Evolutionary conservation across 2,888 invertebrate species (phyloP).

Genomic region (Rhamphomyia laevipes): DNA sequence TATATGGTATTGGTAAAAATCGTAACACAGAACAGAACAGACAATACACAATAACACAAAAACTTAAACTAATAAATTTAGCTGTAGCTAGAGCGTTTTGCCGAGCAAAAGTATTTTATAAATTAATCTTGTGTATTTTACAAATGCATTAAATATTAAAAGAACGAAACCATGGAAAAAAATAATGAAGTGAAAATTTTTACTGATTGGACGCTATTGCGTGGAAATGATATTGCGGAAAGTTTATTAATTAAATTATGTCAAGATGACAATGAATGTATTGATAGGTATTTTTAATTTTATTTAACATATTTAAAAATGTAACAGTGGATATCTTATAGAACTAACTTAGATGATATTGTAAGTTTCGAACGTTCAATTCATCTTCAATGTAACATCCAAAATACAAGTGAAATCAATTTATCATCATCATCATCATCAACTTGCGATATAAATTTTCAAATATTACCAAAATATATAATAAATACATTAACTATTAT

Average conservation of each 20-base stretch:
- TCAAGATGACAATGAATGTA: slow-evolving; percentile 25
- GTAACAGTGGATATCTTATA: slow-evolving; percentile 13
- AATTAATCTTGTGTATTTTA: too few species aligned
- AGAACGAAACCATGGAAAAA: too few species aligned
- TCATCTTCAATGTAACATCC: slow-evolving; percentile 15
- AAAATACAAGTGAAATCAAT: slow-evolving; percentile 2
- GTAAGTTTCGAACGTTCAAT: slow-evolving; percentile 25
- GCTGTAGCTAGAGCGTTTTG: too few species aligned
- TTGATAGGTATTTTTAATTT: slow-evolving; percentile 11
- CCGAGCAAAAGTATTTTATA: too few species aligned
- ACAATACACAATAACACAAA: too few species aligned
- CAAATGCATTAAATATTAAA: too few species aligned
- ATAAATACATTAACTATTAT: slow-evolving; percentile 27
- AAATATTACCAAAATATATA: slow-evolving; percentile 22
- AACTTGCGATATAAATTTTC: slow-evolving; percentile 26
- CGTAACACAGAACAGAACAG: too few species aligned
- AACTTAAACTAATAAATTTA: too few species aligned
- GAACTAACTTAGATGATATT: slow-evolving; percentile 27
- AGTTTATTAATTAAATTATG: slow-evolving; percentile 18
- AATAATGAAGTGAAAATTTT: not conserved
- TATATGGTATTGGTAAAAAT: too few species aligned
- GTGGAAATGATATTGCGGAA: slow-evolving; percentile 22
- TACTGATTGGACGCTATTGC: slow-evolving; percentile 25
- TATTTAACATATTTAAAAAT: not conserved
- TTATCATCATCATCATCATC: slow-evolving; percentile 6